Evolutionary conservation across 2,113 vertebrate species (phyloP).

Genomic region (Peucedramus taeniatus): DNA sequence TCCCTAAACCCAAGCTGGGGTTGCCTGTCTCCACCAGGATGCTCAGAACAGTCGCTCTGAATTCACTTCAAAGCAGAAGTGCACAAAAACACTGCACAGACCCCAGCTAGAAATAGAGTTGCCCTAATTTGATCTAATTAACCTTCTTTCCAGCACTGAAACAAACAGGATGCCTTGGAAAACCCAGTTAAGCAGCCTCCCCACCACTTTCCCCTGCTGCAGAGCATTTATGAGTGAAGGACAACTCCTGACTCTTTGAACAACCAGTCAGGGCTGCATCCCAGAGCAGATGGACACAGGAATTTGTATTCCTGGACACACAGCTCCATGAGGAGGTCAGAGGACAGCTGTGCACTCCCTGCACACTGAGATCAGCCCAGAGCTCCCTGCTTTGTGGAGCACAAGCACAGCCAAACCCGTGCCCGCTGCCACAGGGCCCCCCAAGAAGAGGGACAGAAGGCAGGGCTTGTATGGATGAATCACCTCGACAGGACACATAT

Average conservation of each 20-base stretch:
- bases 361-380: neutral
- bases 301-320: neutral
- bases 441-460: neutral
- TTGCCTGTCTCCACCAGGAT: neutral
- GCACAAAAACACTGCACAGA: neutral
- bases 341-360: neutral
- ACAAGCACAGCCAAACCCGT: neutral
- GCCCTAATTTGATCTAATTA: constrained; percentile 26
- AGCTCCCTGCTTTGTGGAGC: neutral
- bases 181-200: neutral
- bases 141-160: neutral
- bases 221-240: neutral
- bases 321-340: neutral
- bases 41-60: neutral
- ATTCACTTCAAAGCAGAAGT: constrained; percentile 21
- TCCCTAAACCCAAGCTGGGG: neutral
- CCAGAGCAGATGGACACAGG: neutral
- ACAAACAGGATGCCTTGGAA: neutral
- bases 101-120: neutral
- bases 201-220: fast-evolving
- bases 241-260: neutral
- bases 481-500: neutral
- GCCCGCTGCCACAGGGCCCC: neutral
- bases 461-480: neutral
- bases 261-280: neutral